phyloP scores from a whole-genome alignment of 1,140 invertebrate genomes.

The Drosophila leontia region DNA sequence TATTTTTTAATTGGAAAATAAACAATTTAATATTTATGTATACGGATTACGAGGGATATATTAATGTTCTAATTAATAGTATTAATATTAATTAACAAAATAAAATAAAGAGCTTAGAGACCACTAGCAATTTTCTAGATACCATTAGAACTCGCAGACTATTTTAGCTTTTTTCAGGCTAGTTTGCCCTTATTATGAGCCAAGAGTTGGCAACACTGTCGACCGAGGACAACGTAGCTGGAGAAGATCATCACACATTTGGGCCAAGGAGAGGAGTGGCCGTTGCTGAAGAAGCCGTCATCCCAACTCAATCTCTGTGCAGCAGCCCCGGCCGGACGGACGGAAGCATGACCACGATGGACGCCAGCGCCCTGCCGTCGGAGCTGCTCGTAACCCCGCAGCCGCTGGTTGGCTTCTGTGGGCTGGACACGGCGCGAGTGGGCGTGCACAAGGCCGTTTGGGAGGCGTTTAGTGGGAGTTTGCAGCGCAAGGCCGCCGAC shows the following conservation, averaged over 20 bases:
- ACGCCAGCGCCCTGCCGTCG: conserved; percentile 89
- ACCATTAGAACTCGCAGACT: no score
- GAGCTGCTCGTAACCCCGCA: conserved; percentile 92
- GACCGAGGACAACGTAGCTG: conserved; percentile 28
- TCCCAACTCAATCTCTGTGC: conserved; percentile 16
- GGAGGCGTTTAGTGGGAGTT: conserved; percentile 94
- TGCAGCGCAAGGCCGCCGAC: conserved; percentile 67
- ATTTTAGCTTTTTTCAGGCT: not conserved
- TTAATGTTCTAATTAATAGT: no score
- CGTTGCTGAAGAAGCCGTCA: conserved; percentile 21
- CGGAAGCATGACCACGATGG: conserved; percentile 78
- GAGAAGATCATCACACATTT: conserved; percentile 29
- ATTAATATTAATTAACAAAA: no score
- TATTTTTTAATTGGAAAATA: no score
- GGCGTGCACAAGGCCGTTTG: conserved; percentile 95
- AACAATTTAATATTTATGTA: no score
- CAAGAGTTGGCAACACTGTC: conserved; percentile 8
- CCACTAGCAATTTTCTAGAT: no score
- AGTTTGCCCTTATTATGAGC: not conserved
- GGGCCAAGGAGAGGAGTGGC: conserved; percentile 23
- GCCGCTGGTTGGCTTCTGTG: conserved; percentile 93
- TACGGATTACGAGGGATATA: no score
- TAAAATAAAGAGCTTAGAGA: no score
- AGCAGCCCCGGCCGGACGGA: conserved; percentile 21
- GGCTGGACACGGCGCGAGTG: conserved; percentile 94